A percentile compares a stretch with the other conserved stretches of the same genome.
phyloP scores from a whole-genome alignment of 2,797 vertebrate genomes.

The Euphonia xanthogaster region DNA sequence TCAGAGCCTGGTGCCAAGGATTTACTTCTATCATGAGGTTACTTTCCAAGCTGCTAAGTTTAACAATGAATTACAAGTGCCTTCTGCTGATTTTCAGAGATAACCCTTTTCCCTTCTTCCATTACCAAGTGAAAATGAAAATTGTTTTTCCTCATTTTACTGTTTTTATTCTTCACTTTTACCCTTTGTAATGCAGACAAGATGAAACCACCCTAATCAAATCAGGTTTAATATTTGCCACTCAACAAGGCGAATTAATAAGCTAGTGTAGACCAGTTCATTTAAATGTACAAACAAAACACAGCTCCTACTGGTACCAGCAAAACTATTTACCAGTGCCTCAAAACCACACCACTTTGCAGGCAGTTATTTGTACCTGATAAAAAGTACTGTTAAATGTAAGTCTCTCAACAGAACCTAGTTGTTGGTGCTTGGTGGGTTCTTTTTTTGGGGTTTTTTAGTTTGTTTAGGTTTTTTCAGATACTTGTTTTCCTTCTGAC shows the following conservation, averaged over 20 bases:
- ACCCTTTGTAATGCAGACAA: not conserved
- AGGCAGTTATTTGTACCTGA: not conserved
- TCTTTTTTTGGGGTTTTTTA: accelerated
- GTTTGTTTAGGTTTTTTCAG: not conserved
- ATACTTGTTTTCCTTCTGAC: not conserved
- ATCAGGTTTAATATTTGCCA: not conserved
- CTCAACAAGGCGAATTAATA: not conserved
- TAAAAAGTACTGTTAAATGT: not conserved
- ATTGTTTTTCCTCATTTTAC: not conserved
- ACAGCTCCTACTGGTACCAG: accelerated
- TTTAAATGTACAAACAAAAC: not conserved
- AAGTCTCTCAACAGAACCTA: not conserved
- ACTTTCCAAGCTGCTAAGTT: not conserved
- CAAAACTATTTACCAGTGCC: not conserved
- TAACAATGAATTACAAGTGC: not conserved
- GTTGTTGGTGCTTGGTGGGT: not conserved
- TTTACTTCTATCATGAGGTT: not conserved
- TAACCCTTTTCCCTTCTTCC: not conserved
- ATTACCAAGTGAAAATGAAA: not conserved
- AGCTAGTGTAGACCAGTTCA: not conserved
- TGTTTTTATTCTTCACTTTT: not conserved
- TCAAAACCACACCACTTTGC: not conserved
- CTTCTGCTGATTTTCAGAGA: not conserved
- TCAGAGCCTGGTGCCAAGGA: not conserved
- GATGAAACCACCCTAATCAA: not conserved